These are phyloP conservation scores for Oriolus oriolus DNA, from an alignment of 2,113 vertebrate species.

Conservation along the genomic window DNA sequence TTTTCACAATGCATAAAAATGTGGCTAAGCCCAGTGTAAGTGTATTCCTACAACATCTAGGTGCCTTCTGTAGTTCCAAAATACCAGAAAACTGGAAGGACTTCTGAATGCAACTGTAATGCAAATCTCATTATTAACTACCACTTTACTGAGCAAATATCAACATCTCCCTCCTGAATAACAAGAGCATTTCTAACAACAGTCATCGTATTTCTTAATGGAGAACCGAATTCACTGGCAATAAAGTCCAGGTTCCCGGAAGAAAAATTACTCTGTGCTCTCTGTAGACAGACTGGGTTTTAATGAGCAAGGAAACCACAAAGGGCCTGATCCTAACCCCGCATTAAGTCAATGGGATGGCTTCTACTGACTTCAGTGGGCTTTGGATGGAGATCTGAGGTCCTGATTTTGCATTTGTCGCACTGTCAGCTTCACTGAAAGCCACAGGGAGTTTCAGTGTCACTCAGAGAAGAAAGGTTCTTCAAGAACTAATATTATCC, in stretches of 20 bases:
- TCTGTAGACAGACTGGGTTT: background rate
- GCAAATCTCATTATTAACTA: constrained; percentile 14
- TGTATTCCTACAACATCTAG: background rate
- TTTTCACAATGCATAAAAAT: background rate
- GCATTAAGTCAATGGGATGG: background rate
- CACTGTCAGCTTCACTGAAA: background rate
- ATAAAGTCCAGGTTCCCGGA: background rate
- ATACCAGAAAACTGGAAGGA: background rate
- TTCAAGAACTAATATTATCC: background rate
- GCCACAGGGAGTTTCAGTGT: background rate
- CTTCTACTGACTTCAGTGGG: background rate
- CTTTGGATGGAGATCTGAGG: background rate
- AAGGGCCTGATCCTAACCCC: background rate
- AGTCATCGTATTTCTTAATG: constrained; percentile 1
- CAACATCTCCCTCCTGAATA: constrained; percentile 34
- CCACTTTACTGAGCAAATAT: constrained; percentile 43
- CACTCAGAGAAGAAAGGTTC: background rate
- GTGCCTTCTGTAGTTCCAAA: background rate
- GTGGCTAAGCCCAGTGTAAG: background rate
- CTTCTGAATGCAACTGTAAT: background rate
- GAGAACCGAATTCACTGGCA: constrained; percentile 10
- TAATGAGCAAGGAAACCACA: background rate
- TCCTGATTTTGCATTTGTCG: background rate
- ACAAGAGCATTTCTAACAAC: constrained; percentile 7
- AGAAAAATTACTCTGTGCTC: constrained; percentile 7